phyloP scores from a whole-genome alignment of 2,113 vertebrate species.

The Nothocercus nigrocapillus region DNA sequence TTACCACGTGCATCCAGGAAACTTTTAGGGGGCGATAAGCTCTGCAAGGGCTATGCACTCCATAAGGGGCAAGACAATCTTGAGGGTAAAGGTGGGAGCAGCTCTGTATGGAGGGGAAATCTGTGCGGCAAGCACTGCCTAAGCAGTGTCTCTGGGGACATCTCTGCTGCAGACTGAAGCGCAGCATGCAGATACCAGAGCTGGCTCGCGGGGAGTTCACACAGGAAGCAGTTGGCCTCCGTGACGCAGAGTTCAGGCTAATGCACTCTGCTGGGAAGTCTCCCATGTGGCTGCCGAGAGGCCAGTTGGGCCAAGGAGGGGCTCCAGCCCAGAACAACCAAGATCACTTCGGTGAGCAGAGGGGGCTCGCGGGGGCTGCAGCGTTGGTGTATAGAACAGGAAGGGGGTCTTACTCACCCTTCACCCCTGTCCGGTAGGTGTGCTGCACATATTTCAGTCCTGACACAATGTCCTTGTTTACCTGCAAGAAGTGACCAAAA shows the following conservation, averaged over 20 bases:
- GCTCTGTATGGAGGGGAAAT: neutral
- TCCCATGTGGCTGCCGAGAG: rapidly evolving
- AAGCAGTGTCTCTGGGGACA: neutral
- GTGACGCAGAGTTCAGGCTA: neutral
- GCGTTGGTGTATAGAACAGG: neutral
- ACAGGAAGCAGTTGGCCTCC: neutral
- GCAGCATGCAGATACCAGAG: neutral
- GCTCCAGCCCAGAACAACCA: neutral
- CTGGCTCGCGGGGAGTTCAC: neutral
- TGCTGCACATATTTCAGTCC: conserved; percentile 85
- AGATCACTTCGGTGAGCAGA: neutral
- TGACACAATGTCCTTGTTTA: conserved; percentile 83
- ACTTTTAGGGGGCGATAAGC: neutral
- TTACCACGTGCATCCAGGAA: neutral
- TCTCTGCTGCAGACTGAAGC: neutral
- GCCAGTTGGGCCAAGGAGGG: neutral
- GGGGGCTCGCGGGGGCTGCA: neutral
- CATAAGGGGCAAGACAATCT: neutral
- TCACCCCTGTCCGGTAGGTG: conserved; percentile 80
- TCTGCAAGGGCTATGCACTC: neutral
- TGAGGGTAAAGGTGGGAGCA: neutral
- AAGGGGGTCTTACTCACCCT: conserved; percentile 75
- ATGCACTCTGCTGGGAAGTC: neutral
- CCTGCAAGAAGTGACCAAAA: conserved; percentile 63
- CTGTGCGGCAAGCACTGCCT: neutral